Evolutionary conservation across 1,140 invertebrate genomes (phyloP), one percentile per base, ranked within the genome.

Genomic region (Drosophila albomicans): DNA sequence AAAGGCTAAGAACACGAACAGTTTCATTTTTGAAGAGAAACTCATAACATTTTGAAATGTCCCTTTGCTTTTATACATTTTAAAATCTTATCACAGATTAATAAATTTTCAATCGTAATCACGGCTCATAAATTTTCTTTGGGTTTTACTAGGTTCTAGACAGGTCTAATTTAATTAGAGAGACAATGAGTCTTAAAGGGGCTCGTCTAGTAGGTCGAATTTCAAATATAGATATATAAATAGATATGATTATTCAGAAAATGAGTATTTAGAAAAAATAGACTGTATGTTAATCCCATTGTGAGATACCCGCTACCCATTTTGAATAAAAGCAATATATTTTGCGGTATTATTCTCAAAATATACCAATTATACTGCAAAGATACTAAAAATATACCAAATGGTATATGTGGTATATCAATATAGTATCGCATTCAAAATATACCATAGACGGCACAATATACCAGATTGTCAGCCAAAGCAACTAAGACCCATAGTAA

Each of bases 1-100:
- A 61, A 86, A 13, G 57, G 32, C 49, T 32, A 85, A 5, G 13
- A 52, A 52, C 30, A 52, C 49, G 20, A 52, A 52, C 28, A 52
- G 49, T 30, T 52, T 52, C 49, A 52, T 52, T 30, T 52, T 52
- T 1, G 49, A n/a, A n/a, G 49, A 52, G 3, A 5, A 56, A 56
- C 32, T 56, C 30, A 38, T 38, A n/a, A 5, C n/a, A 13, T 25
- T 56, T 56, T 13, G 0, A 16, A 15, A 16, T n/a, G 41, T 3
- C 5, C 7, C 15, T 13, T 16, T 38, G 30, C 32, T 56, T 56
- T 38, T 56, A 56, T 56, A 10, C 52, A 10, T 13, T 56, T 38
- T 3, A 3, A 38, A 5, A 5, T 38, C 25, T 52, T 52, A 56
- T 38, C n/a, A 32, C 2, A 25, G 20, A n/a, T 30, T 15, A 20